Percentiles rank a stretch among this genome's conserved stretches.
These are phyloP conservation scores for Henricia sp. DNA, from an alignment of 53 echinoderm and acorn worm species.

Conservation along the genomic window DNA sequence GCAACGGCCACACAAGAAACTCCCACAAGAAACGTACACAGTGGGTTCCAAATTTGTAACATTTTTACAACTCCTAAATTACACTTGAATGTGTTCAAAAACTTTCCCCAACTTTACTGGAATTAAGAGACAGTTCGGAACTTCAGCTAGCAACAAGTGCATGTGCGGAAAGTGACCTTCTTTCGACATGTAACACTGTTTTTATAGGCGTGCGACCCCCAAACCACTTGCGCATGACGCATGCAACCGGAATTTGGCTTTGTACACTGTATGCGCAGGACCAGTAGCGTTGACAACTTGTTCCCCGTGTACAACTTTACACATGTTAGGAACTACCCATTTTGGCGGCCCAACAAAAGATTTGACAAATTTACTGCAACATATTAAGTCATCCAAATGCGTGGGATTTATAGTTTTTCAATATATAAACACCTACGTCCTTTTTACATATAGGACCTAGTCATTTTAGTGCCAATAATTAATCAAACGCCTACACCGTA, in stretches of 20 bases:
- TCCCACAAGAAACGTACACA: neutral
- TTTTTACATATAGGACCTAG: too few relatives aligned
- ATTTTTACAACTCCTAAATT: neutral
- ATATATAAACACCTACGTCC: too few relatives aligned
- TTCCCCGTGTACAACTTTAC: too few relatives aligned
- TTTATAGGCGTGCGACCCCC: slow-evolving; percentile 17
- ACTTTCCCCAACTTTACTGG: neutral
- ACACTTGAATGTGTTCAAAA: neutral
- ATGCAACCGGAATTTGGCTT: slow-evolving; percentile 33
- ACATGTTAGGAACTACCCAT: too few relatives aligned
- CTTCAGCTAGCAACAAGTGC: neutral
- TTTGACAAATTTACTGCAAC: too few relatives aligned
- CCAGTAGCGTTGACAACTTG: neutral
- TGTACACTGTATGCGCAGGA: neutral
- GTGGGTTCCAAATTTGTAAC: neutral
- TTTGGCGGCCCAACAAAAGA: too few relatives aligned
- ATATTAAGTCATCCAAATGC: too few relatives aligned
- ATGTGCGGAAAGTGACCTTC: neutral
- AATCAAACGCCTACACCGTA: too few relatives aligned
- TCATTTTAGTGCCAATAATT: too few relatives aligned
- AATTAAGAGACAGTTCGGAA: neutral
- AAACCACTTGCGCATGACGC: slow-evolving; percentile 27
- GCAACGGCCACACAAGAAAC: neutral
- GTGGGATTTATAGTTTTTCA: too few relatives aligned
- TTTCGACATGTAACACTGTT: neutral